Conservation (phyloP, 2,888 invertebrate species). For the Eledona agricola region DNA sequence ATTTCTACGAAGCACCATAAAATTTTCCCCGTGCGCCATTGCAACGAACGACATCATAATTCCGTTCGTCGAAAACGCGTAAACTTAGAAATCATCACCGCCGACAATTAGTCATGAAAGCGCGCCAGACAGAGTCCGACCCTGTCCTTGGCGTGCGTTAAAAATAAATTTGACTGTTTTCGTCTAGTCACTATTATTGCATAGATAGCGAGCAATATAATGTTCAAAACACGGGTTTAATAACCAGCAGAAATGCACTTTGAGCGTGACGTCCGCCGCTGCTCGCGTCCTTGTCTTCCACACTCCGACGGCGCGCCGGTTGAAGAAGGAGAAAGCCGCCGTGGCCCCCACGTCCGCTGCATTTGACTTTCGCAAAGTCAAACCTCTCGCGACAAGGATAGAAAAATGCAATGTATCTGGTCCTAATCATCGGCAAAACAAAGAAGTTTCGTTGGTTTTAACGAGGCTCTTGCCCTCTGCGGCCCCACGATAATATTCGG, state of each 20-base stretch:
- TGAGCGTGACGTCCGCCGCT: slow-evolving; percentile 35
- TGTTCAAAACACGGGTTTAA: slow-evolving; percentile 60
- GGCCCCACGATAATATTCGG: slow-evolving; percentile 14
- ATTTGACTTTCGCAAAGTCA: slow-evolving; percentile 61
- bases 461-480: slow-evolving; percentile 22
- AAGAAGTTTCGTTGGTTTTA: slow-evolving; percentile 23
- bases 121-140: slow-evolving; percentile 34
- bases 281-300: slow-evolving; percentile 32
- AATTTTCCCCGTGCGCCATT: slow-evolving; percentile 6
- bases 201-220: slow-evolving; percentile 59
- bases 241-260: slow-evolving; percentile 57
- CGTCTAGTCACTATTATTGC: slow-evolving; percentile 62
- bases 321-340: slow-evolving; percentile 13
- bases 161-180: slow-evolving; percentile 57
- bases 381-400: slow-evolving; percentile 52
- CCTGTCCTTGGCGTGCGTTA: slow-evolving; percentile 49
- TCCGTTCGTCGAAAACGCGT: slow-evolving; percentile 20
- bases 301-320: slow-evolving; percentile 2
- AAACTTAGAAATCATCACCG: slow-evolving; percentile 11
- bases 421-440: slow-evolving; percentile 33
- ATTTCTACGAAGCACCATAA: slow-evolving; percentile 22
- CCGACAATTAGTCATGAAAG: slow-evolving; percentile 26
- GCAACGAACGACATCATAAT: slow-evolving; percentile 20
- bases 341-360: slow-evolving; percentile 32
- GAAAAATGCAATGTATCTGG: slow-evolving; percentile 48